Evolutionary conservation across 64 coral and sea anemone species (phyloP), one percentile per base, ranked within the genome.

Genomic region (Orbicella faveolata): DNA sequence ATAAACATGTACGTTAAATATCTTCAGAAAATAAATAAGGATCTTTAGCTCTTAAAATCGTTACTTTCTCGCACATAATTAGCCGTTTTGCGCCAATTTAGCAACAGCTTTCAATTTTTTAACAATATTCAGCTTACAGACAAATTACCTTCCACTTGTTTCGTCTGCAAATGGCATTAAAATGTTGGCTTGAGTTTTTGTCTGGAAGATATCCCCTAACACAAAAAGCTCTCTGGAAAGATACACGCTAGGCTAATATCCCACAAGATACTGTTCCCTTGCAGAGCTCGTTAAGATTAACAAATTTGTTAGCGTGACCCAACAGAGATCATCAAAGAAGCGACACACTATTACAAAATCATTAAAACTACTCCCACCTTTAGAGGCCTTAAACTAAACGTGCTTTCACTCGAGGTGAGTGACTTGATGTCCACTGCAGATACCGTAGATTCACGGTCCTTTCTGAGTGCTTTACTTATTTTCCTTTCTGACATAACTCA

Each of bases 331-430:
- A 70, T 68, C 6, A 61, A 90, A 72, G 66, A 51, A 54, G 19
- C 21, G 63, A 41, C 37, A 78, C 64, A 63, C 65, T 35, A 81
- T 73, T 82, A 83, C 36, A 82, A 75, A 83, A 61, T 82, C 65
- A 90, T 69, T 39, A 68, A 74, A 11, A 64, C 9, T n/a, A 79
- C 21, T 75, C 89, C 52, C 35, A 91, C 89, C 89, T 91, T 91
- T 15, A 91, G 84, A 30, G 89, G 89, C 37, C 80, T 91, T 34
- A 84, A 77, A 91, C 25, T 79, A 81, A 87, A 92, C 48, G 84
- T 92, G 51, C 83, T 86, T 73, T 92, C 90, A 51, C 83, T 87
- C 11, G 82, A 81, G 4, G 77, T 87, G 53, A 79, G 61, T 36
- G 84, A 86, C 74, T 79, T 92, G 52, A 92, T 75, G 9, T 86